These are phyloP conservation scores for Morus bassanus DNA, from an alignment of 2,797 vertebrate genomes.

Conservation along the genomic window DNA sequence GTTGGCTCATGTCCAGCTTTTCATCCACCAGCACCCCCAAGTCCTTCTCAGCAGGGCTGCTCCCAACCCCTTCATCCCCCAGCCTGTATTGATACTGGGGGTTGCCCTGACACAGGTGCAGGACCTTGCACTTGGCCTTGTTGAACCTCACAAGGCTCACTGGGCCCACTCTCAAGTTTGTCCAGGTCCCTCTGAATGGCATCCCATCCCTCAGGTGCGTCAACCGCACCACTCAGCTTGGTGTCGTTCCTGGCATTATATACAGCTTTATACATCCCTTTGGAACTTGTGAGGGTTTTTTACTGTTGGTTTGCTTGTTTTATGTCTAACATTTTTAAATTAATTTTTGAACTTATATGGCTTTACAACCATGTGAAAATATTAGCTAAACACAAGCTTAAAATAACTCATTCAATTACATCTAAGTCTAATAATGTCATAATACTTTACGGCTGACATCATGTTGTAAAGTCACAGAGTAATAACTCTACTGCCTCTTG, in stretches of 20 bases:
- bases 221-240: no score
- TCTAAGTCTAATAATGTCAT: not conserved
- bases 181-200: no score
- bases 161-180: no score
- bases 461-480: not conserved
- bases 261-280: not conserved
- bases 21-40: no score
- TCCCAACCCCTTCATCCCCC: no score
- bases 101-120: no score
- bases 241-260: not conserved
- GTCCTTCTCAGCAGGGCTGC: no score
- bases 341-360: not conserved
- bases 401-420: not conserved
- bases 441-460: not conserved
- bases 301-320: not conserved
- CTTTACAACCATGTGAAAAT: not conserved
- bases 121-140: no score
- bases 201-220: no score
- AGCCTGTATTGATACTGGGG: no score
- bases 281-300: not conserved
- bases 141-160: no score
- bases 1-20: no score
- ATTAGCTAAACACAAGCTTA: not conserved
- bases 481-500: not conserved
- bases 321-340: not conserved